These are phyloP conservation scores for Sciurus niger DNA, from an alignment of 2,113 vertebrate species.

Conservation along the genomic window DNA sequence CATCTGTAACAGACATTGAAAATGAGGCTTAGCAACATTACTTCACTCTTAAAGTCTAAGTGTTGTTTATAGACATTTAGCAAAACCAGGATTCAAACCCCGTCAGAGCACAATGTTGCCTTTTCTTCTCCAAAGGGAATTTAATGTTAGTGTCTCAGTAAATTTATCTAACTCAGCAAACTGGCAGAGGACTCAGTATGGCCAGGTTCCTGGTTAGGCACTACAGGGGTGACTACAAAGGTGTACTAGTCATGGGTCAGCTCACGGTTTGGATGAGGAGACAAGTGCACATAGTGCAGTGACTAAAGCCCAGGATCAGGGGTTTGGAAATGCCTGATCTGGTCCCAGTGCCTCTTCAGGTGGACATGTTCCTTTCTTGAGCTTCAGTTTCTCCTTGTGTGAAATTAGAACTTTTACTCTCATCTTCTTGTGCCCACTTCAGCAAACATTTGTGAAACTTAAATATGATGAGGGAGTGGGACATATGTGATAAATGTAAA, in stretches of 20 bases:
- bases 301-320: not conserved
- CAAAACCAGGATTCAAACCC: constrained; percentile 8
- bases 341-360: not conserved
- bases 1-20: not conserved
- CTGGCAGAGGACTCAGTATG: too few species aligned
- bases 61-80: not conserved
- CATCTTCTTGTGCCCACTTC: not conserved
- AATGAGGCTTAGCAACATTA: not conserved
- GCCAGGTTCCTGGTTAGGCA: accelerated
- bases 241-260: not conserved
- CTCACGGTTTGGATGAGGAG: not conserved
- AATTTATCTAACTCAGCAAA: not conserved
- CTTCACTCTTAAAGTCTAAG: not conserved
- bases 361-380: not conserved
- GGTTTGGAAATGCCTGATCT: not conserved
- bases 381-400: not conserved
- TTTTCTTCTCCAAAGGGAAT: not conserved
- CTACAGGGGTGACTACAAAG: not conserved
- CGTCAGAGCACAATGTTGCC: not conserved
- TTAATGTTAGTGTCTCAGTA: not conserved
- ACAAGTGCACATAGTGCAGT: not conserved
- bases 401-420: not conserved
- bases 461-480: not conserved
- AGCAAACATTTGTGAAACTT: not conserved
- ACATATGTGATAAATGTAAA: not conserved